Conservation (phyloP, 2,113 vertebrate genomes). For the Salvelinus namaycush region DNA sequence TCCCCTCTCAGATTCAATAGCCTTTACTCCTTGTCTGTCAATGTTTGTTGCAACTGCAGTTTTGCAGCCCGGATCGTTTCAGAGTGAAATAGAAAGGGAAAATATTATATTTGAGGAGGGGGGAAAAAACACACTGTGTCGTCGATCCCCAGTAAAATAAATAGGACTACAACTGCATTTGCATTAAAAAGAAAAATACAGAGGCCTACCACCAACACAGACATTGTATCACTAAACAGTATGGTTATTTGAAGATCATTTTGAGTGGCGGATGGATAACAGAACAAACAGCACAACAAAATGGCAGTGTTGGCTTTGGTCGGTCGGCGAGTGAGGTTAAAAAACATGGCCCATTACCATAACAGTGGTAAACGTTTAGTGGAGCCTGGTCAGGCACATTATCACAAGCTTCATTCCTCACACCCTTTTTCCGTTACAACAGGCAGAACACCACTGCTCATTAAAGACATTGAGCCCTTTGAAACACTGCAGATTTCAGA, state of each 20-base stretch:
- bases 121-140: neutral
- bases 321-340: slow-evolving; percentile 29
- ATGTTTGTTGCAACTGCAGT: slow-evolving; percentile 38
- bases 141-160: too few species aligned
- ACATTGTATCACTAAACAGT: neutral
- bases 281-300: slow-evolving; percentile 27
- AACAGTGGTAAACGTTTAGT: slow-evolving; percentile 41
- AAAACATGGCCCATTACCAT: too few species aligned
- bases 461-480: slow-evolving; percentile 68
- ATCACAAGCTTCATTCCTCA: slow-evolving; percentile 66
- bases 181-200: slow-evolving; percentile 34
- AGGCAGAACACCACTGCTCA: slow-evolving; percentile 63
- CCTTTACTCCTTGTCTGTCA: slow-evolving; percentile 35
- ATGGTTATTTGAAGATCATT: slow-evolving; percentile 10
- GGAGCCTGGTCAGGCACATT: slow-evolving; percentile 56
- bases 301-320: slow-evolving; percentile 29
- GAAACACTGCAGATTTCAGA: slow-evolving; percentile 59
- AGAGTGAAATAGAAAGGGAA: neutral
- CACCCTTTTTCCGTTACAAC: slow-evolving; percentile 50
- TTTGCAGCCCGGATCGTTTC: slow-evolving; percentile 3
- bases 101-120: neutral
- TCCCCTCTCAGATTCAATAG: slow-evolving; percentile 41
- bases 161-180: slow-evolving; percentile 19
- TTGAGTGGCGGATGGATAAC: slow-evolving; percentile 24
- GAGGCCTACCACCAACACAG: neutral